Conservation (phyloP, 2,113 vertebrate species). For the Dunckerocampus dactyliophorus region DNA sequence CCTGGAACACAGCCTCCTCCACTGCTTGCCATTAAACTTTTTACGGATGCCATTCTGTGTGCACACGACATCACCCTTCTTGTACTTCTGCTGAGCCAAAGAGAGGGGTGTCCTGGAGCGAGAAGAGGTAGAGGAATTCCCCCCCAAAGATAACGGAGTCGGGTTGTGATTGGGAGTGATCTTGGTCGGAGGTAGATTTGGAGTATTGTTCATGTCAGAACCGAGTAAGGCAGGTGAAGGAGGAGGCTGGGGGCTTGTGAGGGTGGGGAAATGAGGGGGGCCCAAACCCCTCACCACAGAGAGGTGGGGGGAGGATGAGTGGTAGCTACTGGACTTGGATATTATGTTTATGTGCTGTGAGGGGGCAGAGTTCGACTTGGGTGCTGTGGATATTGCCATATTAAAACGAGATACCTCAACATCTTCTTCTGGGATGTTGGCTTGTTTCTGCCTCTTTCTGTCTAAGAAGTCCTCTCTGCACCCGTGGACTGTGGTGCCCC, state of each 20-base stretch:
- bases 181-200: conserved; percentile 63
- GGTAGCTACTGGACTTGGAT: conserved; percentile 63
- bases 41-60: conserved; percentile 90
- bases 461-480: conserved; percentile 35
- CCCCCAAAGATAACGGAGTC: conserved; percentile 55
- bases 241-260: conserved; percentile 49
- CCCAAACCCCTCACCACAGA: conserved; percentile 59
- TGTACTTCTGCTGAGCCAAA: conserved; percentile 85
- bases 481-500: conserved; percentile 18
- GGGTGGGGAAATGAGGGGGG: conserved; percentile 44
- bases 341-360: conserved; percentile 62
- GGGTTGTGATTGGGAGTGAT: conserved; percentile 61
- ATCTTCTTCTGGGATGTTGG: conserved; percentile 70
- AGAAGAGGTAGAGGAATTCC: conserved; percentile 68
- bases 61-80: conserved; percentile 90
- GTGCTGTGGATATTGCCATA: conserved; percentile 46
- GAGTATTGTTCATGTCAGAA: conserved; percentile 46
- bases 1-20: conserved; percentile 88
- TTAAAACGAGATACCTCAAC: conserved; percentile 70
- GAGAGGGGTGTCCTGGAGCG: conserved; percentile 83
- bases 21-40: conserved; percentile 94
- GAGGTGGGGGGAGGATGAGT: conserved; percentile 56
- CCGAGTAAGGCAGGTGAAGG: conserved; percentile 40
- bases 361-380: conserved; percentile 32
- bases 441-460: conserved; percentile 57